phyloP scores from a whole-genome alignment of 2,797 vertebrate genomes.

The Hyperoplus lanceolatus region DNA sequence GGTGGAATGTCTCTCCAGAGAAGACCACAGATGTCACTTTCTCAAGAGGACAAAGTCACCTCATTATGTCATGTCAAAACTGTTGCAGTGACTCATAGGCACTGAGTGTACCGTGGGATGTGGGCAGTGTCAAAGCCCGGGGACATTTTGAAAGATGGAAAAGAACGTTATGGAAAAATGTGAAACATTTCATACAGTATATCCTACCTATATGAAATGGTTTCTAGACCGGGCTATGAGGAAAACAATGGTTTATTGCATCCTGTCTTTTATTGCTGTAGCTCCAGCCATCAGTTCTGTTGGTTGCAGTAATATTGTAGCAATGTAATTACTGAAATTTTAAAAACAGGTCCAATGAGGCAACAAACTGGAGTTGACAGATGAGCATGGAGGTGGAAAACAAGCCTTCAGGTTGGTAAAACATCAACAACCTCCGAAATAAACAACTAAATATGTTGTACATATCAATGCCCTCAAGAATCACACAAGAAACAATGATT shows the following conservation, averaged over 20 bases:
- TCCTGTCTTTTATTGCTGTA: neutral
- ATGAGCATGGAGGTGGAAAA: neutral
- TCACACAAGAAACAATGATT: too few relatives aligned
- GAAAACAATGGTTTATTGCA: slow-evolving; percentile 2
- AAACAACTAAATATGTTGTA: too few relatives aligned
- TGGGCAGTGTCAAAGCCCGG: neutral
- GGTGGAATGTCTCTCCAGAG: slow-evolving; percentile 7
- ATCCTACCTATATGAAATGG: neutral
- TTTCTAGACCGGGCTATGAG: neutral
- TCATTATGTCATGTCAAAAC: slow-evolving; percentile 17
- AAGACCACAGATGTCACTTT: slow-evolving; percentile 39
- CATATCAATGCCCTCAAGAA: too few relatives aligned
- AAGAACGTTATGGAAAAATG: neutral
- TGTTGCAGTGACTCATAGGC: slow-evolving; percentile 29
- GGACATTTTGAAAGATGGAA: neutral
- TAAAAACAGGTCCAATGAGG: neutral
- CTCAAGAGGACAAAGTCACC: slow-evolving; percentile 30
- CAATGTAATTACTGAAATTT: neutral
- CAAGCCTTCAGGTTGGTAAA: too few relatives aligned
- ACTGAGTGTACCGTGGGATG: neutral
- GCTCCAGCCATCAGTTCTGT: neutral
- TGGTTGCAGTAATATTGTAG: neutral
- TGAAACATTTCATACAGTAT: neutral
- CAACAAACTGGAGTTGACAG: neutral
- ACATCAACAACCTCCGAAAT: too few relatives aligned